Base-by-base conservation (phyloP, 2,888 invertebrate genomes). In the Coelopa pilipes region DNA sequence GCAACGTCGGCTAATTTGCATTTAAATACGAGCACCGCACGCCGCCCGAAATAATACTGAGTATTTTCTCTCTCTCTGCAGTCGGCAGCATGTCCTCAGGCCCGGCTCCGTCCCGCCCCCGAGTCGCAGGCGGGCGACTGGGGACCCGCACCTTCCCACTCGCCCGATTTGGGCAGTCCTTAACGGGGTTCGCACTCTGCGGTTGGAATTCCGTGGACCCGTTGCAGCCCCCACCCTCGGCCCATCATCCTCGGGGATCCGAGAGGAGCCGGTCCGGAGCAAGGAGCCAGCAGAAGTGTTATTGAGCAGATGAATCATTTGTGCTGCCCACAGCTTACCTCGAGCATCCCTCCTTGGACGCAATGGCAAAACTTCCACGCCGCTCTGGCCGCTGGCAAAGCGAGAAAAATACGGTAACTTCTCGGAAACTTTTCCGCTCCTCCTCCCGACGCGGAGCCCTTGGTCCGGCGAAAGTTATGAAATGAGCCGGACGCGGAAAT, bases 261-360 rank as follows among this genome's bases (percentile, higher is more conserved):
- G 34, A 21, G 21, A 19, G 24, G 49, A n/a, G 12, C 13, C n/a
- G 24, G 10, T 3, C 47, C 46, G n/a, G 13, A 21, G 17, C 1
- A 53, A 10, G 12, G 24, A 11, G 34, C 19, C 15, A 13, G 11
- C 21, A 60, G 24, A 49, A 60, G 45, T 19, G 17, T 19, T 60
- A 70, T 71, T 63, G 63, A 71, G 63, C 70, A 71, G 63, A 62
- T 71, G 63, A 49, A 71, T 71, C 70, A 71, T 63, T 71, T 71
- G 57, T 70, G 59, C 46, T 69, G 46, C 70, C 57, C 47, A 19
- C 70, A 15, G 46, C 59, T 24, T 34, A 57, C 21, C 70, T 70
- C 15, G n/a, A 70, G 70, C 34, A 63, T 46, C 49, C 17, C 57
- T 46, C 46, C 55, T 24, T 49, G 70, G 13, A 63, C 11, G 9